Evolutionary conservation across 2,113 vertebrate genomes (phyloP), one percentile per base, ranked within the genome.

Genomic region (Platanista minor): DNA sequence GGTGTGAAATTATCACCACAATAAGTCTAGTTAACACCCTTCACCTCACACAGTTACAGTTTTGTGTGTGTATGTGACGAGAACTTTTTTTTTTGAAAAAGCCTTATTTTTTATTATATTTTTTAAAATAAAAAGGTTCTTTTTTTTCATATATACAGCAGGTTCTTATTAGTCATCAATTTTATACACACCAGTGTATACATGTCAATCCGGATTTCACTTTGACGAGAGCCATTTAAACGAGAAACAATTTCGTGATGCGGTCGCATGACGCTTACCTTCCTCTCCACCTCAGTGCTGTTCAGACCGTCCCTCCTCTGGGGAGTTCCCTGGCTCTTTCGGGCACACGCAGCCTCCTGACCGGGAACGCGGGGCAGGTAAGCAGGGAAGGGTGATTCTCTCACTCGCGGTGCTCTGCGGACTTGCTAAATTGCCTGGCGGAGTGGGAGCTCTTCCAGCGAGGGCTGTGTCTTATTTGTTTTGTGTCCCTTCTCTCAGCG

Each of bases 341-440:
- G 69, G 67, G 62, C 77, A 31, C 9, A 12, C 2, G 12, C 67
- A 27, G 49, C 54, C 20, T 81, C 80, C n/a, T 46, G 69, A n/a
- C 11, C 8, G 9, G 2, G 5, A 36, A 36, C 1, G 21, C 0
- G 0, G 33, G 21, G 31, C 12, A 21, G 61, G 43, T 5, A 41
- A 36, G 8, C 46, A 85, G 82, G 2, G 33, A 59, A 17, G 6
- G 66, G n/a, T 66, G n/a, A 46, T n/a, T 1, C 46, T 7, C 13
- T 18, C 71, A 33, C 25, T 15, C 75, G 29, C 10, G 66, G 57
- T 20, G 23, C 33, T 67, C 29, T 13, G 27, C 25, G 33, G 9
- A 36, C 69, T 61, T 52, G 64, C 57, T 90, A 12, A 46, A 52
- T 1, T 31, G 31, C n/a, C 69, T 59, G 49, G 46, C 43, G 20